Conservation (phyloP, 2,797 vertebrate genomes). For the Propithecus perrieri region DNA sequence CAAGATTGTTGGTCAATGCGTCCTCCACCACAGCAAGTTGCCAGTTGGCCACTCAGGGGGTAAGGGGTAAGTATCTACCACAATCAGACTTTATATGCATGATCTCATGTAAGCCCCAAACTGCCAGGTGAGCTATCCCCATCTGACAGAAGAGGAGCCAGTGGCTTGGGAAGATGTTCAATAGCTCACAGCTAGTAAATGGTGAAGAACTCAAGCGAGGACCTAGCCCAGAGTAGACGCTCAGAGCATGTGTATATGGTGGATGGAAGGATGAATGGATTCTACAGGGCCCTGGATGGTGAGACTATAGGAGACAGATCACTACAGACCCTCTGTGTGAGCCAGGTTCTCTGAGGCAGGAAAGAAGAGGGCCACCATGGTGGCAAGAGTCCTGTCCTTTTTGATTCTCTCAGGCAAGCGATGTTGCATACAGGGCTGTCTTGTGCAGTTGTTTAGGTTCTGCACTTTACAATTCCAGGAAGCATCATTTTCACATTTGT, state of each 20-base stretch:
- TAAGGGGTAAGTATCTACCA: background rate
- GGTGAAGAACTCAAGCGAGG: too few species aligned
- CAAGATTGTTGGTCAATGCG: background rate
- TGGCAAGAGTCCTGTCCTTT: background rate
- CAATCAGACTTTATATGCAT: background rate
- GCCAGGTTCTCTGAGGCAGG: background rate
- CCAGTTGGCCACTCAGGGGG: background rate
- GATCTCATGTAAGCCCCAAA: background rate
- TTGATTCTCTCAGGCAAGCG: background rate
- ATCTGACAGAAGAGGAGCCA: background rate
- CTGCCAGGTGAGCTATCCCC: background rate
- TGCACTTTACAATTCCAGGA: background rate
- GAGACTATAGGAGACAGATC: background rate
- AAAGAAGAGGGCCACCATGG: background rate
- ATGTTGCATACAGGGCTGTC: background rate
- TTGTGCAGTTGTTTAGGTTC: background rate
- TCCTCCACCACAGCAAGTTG: background rate
- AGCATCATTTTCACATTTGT: background rate
- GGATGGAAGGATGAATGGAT: background rate
- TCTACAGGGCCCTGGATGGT: background rate
- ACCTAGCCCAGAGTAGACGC: background rate
- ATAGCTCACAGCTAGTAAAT: background rate
- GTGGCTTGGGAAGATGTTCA: background rate
- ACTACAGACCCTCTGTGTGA: background rate
- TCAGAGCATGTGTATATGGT: background rate